Conservation (phyloP, 2,113 vertebrate species). For the Brienomyrus longianalis region DNA sequence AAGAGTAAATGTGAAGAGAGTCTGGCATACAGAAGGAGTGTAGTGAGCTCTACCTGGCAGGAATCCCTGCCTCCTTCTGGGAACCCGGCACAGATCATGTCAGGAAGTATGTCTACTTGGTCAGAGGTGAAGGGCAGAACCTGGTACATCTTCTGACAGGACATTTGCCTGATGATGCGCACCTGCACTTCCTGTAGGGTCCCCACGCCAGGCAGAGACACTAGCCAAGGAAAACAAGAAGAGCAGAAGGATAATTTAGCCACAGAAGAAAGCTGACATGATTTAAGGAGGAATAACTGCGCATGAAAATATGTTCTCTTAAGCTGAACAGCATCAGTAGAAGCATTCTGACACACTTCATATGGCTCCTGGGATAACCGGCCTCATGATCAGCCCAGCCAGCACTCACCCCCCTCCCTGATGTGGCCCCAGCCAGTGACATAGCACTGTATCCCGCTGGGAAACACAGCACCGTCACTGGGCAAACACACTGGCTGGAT, state of each 20-base stretch:
- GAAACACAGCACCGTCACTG: slow-evolving; percentile 41
- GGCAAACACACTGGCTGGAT: slow-evolving; percentile 64
- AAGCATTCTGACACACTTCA: not conserved
- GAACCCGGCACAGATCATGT: slow-evolving; percentile 47
- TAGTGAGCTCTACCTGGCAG: slow-evolving; percentile 35
- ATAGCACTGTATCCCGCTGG: slow-evolving; percentile 50
- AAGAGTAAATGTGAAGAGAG: not conserved
- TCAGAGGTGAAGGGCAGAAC: not conserved
- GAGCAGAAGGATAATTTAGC: no score
- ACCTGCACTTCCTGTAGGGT: slow-evolving; percentile 34
- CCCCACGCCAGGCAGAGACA: slow-evolving; percentile 21
- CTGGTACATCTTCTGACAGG: slow-evolving; percentile 39
- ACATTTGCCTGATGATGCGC: slow-evolving; percentile 31
- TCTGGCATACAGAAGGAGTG: not conserved
- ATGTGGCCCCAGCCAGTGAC: slow-evolving; percentile 67
- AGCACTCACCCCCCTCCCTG: slow-evolving; percentile 35
- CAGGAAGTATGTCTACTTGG: slow-evolving; percentile 25
- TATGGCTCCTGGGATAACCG: not conserved
- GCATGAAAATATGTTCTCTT: not conserved
- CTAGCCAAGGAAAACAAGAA: slow-evolving; percentile 15
- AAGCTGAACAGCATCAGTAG: not conserved
- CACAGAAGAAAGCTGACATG: not conserved
- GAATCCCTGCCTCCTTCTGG: slow-evolving; percentile 40
- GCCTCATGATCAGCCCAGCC: not conserved
- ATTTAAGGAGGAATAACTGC: not conserved